Base-by-base conservation (phyloP, 2,113 vertebrate genomes). In the Patagioenas fasciata region DNA sequence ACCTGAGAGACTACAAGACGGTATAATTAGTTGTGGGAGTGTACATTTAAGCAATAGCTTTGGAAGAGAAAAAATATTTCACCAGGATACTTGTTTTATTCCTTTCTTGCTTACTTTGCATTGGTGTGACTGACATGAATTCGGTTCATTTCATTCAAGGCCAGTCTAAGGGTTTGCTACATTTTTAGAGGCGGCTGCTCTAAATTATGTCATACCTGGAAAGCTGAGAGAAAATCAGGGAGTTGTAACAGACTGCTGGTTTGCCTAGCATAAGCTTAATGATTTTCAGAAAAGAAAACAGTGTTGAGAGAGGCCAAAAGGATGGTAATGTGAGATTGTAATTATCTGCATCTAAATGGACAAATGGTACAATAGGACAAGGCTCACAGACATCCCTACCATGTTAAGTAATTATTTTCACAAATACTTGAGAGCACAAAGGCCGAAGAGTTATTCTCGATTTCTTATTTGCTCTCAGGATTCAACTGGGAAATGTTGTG, bases 131-230 rank as follows among this genome's bases (percentile, higher is more conserved):
- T 78, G 72, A 73, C 13, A 4, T 83, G 75, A 88, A 51, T 95
- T 81, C 47, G 83, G 73, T 80, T 80, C 28, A 36, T 85, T 95
- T 88, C 26, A 74, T 80, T 92, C 56, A 57, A 94, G 75, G 69
- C 65, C 82, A 92, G 56, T 19, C 58, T 89, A 84, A 89, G 60
- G 26, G 84, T 80, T 89, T 92, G 32, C 16, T 90, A 42, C 53
- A 57, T 57, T 94, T 96, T 90, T 86, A 88, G 77, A 84, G 54
- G 56, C 29, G 20, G 34, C 69, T 92, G 82, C 85, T 92, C 72
- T 92, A 80, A 80, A 93, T 95, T 85, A 91, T 86, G 80, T 94
- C 85, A 90, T 93, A 85, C 72, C 82, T 96, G 90, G 95, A 94
- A 95, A 93, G 85, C 70, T 85, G 70, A 73, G 79, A 80, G 75